Percentiles rank a stretch among this genome's conserved stretches.
Evolutionary conservation across 2,888 invertebrate species (phyloP).

Genomic region (Dryocosmus kuriphilus): DNA sequence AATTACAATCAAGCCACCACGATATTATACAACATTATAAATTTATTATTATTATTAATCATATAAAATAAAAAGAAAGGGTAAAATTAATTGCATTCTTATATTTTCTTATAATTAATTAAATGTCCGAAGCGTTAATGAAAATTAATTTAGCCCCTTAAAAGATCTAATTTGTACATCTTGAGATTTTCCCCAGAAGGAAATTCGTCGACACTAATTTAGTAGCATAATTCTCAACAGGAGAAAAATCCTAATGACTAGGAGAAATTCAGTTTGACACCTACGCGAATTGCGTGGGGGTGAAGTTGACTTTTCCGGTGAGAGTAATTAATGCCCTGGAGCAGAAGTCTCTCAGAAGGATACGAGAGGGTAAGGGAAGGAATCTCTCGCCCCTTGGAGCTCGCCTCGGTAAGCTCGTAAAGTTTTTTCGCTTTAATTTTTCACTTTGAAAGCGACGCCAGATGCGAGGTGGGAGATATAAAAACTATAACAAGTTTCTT

Average conservation of each 20-base stretch:
- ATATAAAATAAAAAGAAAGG: too few relatives aligned
- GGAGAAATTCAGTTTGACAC: constrained; percentile 24
- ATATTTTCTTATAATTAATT: neutral
- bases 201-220: constrained; percentile 20
- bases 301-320: constrained; percentile 18
- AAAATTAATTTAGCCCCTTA: neutral
- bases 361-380: neutral
- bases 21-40: too few relatives aligned
- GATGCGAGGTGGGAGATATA: neutral
- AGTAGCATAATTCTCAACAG: neutral
- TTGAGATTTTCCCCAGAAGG: neutral
- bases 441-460: constrained; percentile 17
- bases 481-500: constrained; percentile 32
- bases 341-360: neutral
- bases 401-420: constrained; percentile 12
- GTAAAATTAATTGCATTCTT: too few relatives aligned
- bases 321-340: constrained; percentile 29
- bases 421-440: constrained; percentile 34
- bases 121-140: neutral
- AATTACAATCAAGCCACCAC: too few relatives aligned
- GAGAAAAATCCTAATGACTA: constrained; percentile 15
- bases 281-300: constrained; percentile 14
- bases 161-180: neutral
- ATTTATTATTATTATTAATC: too few relatives aligned
- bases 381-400: neutral